Base-by-base conservation (phyloP, 2,888 invertebrate species). In the Eledone cirrhosa region DNA sequence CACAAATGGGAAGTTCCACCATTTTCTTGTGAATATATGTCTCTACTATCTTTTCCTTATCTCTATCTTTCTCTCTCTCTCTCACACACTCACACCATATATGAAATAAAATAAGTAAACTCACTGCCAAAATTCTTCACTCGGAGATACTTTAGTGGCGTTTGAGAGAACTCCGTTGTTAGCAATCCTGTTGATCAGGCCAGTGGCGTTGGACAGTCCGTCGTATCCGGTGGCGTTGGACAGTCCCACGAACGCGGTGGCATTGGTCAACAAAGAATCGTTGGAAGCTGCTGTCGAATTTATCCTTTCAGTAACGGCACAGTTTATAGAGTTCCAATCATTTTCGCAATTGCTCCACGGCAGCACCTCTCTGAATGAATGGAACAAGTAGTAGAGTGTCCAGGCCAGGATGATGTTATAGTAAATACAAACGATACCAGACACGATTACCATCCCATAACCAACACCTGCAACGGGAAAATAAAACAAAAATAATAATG, bases 371-470 rank as follows among this genome's bases (percentile, higher is more conserved):
- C 86, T 83, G 83, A 91, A 89, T 4, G 91, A 91, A 85, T 87
- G 86, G 82, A 89, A 88, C 47, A 91, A 85, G 83, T 90, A 91
- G 83, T 90, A 91, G 22, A 91, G 81, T 7, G 90, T 91, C 90
- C 91, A 91, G 19, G 90, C 88, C 75, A 91, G 88, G 81, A 91
- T 90, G 77, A 91, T 89, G 81, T 91, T 91, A 85, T 91, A 91
- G 84, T 91, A 91, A 75, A 91, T 86, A 81, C 91, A 91, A 16
- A 90, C 89, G 48, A 91, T 86, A 22, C 85, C 90, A 7, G 90
- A 90, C 5, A 91, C 88, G n/a, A 91, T 84, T 76, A 90, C 88
- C 91, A 91, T 91, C 7, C 91, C 90, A 76, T 89, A 87, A 48
- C 91, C 91, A 53, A 91, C 86, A 82, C 91, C 91, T 91, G 85